A percentile compares a stretch with the other conserved stretches of the same genome.
phyloP scores from a whole-genome alignment of 1,140 invertebrate genomes.

The Cardiocondyla obscurior region DNA sequence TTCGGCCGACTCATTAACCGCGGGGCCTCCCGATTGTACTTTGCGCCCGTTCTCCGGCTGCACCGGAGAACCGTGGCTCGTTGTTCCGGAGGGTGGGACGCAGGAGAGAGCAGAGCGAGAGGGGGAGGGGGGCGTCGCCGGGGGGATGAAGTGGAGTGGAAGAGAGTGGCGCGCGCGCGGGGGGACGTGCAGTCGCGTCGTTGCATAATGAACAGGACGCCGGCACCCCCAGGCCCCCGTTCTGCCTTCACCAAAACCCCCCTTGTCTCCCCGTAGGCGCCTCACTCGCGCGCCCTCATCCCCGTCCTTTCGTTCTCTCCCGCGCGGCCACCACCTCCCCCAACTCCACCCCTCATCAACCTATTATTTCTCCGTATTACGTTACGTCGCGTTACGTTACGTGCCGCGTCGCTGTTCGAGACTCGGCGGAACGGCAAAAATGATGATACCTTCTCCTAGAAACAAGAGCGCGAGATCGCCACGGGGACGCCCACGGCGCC shows the following conservation, averaged over 20 bases:
- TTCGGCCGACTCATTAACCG: conserved; percentile 80
- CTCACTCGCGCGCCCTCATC: conserved; percentile 48
- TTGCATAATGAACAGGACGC: conserved; percentile 82
- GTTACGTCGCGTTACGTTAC: conserved; percentile 80
- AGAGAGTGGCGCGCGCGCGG: conserved; percentile 54
- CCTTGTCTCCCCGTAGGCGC: conserved; percentile 58
- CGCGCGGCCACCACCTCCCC: conserved; percentile 36
- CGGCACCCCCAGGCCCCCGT: conserved; percentile 60
- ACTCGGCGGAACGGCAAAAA: conserved; percentile 67
- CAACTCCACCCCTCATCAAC: conserved; percentile 72
- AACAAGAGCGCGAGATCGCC: conserved; percentile 58
- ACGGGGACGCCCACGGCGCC: conserved; percentile 23
- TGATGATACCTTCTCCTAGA: conserved; percentile 61
- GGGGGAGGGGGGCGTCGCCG: conserved; percentile 42
- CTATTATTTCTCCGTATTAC: conserved; percentile 80
- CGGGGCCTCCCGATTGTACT: conserved; percentile 79
- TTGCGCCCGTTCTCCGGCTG: conserved; percentile 73
- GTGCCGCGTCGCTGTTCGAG: conserved; percentile 70
- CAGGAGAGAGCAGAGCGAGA: not conserved
- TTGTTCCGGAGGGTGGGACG: conserved; percentile 62
- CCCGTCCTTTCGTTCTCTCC: conserved; percentile 50
- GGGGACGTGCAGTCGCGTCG: conserved; percentile 70
- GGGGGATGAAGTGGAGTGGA: conserved; percentile 50
- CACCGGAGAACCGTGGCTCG: conserved; percentile 70
- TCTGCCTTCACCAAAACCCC: conserved; percentile 53